phyloP scores from a whole-genome alignment of 2,888 invertebrate species.

The Perizoma flavofasciatum region DNA sequence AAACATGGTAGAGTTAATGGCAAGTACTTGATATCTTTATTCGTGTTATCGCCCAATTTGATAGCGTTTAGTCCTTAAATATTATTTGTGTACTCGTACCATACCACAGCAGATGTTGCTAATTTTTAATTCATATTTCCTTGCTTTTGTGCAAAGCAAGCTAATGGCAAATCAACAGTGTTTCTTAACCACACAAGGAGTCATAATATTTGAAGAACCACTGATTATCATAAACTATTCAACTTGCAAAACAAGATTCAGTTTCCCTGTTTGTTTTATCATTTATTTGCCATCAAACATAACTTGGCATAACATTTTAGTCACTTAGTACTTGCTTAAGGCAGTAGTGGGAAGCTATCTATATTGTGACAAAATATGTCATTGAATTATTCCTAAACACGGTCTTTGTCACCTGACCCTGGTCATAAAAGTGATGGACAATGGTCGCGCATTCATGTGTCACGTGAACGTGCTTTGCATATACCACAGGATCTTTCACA shows the following conservation, averaged over 20 bases:
- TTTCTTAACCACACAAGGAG: too few relatives aligned
- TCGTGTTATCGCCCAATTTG: too few relatives aligned
- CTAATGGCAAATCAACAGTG: too few relatives aligned
- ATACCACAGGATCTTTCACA: constrained; percentile 21
- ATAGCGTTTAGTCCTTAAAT: too few relatives aligned
- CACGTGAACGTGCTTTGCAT: constrained; percentile 54
- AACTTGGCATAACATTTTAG: constrained; percentile 1
- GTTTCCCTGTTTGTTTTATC: constrained; percentile 1
- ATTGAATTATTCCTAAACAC: constrained; percentile 17
- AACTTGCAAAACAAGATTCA: neutral
- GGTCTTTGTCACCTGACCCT: constrained; percentile 48
- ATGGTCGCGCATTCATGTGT: constrained; percentile 38
- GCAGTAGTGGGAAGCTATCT: too few relatives aligned
- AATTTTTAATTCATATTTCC: too few relatives aligned
- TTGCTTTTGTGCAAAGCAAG: too few relatives aligned
- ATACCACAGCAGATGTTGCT: too few relatives aligned
- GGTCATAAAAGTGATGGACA: constrained; percentile 38
- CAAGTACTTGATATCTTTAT: too few relatives aligned
- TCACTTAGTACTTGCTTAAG: neutral
- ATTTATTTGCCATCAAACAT: constrained; percentile 1
- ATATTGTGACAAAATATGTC: constrained; percentile 23
- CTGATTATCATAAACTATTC: neutral
- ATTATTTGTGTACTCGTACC: too few relatives aligned
- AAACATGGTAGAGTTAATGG: too few relatives aligned
- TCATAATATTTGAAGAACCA: constrained; percentile 1